Evolutionary conservation across 1,140 invertebrate genomes (phyloP), one percentile per base, ranked within the genome.

Genomic region (Pseudomyrmex cubaensis): DNA sequence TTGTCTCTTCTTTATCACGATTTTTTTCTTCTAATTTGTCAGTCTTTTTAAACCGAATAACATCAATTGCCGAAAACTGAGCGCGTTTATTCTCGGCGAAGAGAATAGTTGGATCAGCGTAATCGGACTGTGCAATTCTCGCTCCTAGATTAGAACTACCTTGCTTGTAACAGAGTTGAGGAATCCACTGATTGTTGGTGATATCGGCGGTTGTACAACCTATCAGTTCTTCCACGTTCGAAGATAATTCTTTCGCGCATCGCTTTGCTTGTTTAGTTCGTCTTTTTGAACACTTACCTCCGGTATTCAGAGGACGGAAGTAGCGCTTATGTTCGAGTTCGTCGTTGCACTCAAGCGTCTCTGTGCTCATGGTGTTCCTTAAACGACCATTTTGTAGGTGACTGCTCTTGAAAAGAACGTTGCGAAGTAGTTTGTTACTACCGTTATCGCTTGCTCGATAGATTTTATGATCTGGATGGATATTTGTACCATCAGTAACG

Each of bases 71-170:
- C 17, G 76, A 78, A 0, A 64, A 8, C 13, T 72, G 48, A 22
- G 56, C 73, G 5, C 88, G 83, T 70, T 93, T 93, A 61, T 89
- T 90, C 10, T 95, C 94, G 44, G 94, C 94, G 67, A 96, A 95
- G 0, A 97, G 92, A 0, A 95, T 95, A 56, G 95, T 95, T 8
- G 97, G 97, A 93, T 98, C 97, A 0, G 97, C 97, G 90, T 98
- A 98, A 88, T 98, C 97, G 0, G 97, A 97, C 90, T 98, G 96
- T 8, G 97, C 97, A 91, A 98, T 98, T 75, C 97, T 96, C 46
- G 97, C 97, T 1, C 98, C 98, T 80, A 98, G 95, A 78, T 96
- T 96, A 62, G 97, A 97, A 87, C 97, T 98, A 35, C 97, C 97
- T 93, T 97, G 97, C 89, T 97, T 96, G 90, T 97, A 97, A 74